Percentiles rank a stretch among this genome's conserved stretches.
Conservation (phyloP, 2,888 invertebrate species). For the Sinopyrophorus schimmeli region DNA sequence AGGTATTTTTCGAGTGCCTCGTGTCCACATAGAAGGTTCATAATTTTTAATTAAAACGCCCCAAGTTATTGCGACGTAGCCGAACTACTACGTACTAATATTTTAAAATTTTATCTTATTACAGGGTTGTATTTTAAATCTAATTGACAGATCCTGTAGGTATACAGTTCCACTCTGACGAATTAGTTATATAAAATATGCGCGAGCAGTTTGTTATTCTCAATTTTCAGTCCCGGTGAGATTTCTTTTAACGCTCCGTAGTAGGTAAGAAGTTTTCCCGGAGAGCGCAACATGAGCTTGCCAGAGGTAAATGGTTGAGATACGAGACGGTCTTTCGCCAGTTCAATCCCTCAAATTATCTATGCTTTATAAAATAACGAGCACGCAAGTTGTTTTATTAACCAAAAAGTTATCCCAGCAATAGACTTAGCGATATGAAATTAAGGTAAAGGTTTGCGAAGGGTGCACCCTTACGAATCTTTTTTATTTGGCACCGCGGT, state of each 20-base stretch:
- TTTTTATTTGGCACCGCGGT: no score
- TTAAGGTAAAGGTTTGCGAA: no score
- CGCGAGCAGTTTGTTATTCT: conserved; percentile 54
- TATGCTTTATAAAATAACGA: no score
- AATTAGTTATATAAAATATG: conserved; percentile 49
- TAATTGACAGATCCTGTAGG: conserved; percentile 55
- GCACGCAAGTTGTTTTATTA: no score
- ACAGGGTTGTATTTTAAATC: conserved; percentile 51
- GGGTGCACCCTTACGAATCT: no score
- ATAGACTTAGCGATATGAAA: no score
- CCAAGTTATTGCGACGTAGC: no score
- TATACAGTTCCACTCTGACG: conserved; percentile 48
- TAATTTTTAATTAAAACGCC: no score
- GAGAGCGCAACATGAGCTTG: conserved; percentile 32
- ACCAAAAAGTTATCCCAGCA: no score
- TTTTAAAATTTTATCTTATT: conserved; percentile 13
- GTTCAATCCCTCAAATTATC: conserved; percentile 26
- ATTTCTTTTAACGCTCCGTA: conserved; percentile 47
- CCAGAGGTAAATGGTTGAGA: conserved; percentile 34
- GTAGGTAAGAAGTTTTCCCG: conserved; percentile 43
- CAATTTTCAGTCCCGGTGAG: conserved; percentile 54
- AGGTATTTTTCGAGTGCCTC: no score
- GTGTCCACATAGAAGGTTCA: no score
- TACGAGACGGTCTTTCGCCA: conserved; percentile 27
- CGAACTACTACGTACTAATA: no score